These are phyloP conservation scores for Sphaerophoria taeniata DNA, from an alignment of 2,888 invertebrate species.

Conservation along the genomic window DNA sequence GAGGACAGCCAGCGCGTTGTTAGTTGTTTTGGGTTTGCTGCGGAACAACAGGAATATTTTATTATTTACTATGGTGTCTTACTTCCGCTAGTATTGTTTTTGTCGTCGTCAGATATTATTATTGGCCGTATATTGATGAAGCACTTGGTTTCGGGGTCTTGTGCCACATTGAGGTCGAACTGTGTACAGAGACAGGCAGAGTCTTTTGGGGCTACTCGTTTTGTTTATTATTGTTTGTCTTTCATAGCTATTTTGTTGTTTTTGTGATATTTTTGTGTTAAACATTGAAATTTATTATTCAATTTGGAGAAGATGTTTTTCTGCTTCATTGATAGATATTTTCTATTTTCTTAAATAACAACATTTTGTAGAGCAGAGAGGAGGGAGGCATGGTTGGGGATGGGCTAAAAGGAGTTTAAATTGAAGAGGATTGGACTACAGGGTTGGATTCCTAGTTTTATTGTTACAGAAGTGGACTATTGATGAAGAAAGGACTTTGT, in stretches of 20 bases:
- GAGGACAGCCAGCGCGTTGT: slow-evolving; percentile 13
- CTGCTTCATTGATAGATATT: slow-evolving; percentile 10
- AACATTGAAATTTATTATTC: slow-evolving; percentile 65
- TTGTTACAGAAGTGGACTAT: too few species aligned
- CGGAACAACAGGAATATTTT: slow-evolving; percentile 20
- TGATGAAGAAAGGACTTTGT: too few species aligned
- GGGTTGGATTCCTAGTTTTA: too few species aligned
- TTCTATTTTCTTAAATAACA: slow-evolving; percentile 25
- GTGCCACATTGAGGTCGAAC: background rate
- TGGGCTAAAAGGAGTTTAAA: too few species aligned
- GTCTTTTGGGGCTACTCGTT: background rate
- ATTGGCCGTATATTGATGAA: slow-evolving; percentile 59
- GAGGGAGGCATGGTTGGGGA: background rate
- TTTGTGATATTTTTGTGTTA: slow-evolving; percentile 50
- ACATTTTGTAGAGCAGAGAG: background rate
- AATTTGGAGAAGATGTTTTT: slow-evolving; percentile 51
- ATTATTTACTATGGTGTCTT: slow-evolving; percentile 56
- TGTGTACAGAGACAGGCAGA: background rate
- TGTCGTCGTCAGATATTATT: slow-evolving; percentile 43
- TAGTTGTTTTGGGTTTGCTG: slow-evolving; percentile 15
- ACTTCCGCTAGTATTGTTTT: slow-evolving; percentile 72
- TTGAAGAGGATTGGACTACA: too few species aligned
- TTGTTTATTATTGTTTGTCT: background rate
- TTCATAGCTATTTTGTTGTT: slow-evolving; percentile 43
- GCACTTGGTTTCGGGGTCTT: slow-evolving; percentile 1